Percentiles rank a stretch among this genome's conserved stretches.
Conservation (phyloP, 1,140 invertebrate genomes). For the Neodiprion pinetum region DNA sequence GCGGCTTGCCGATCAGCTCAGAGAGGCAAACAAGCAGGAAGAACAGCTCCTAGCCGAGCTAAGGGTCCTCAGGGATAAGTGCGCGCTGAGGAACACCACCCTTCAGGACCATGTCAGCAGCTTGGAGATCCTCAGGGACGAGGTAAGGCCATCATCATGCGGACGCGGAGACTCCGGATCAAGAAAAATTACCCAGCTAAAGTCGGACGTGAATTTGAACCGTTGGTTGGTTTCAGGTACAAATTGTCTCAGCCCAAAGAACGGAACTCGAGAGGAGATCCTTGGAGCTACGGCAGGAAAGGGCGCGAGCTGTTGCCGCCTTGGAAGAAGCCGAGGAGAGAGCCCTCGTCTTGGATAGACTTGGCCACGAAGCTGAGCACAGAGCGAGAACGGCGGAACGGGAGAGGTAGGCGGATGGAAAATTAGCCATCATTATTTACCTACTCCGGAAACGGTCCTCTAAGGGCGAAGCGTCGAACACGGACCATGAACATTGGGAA, state of each 20-base stretch:
- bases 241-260: constrained; percentile 83
- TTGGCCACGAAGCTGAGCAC: constrained; percentile 82
- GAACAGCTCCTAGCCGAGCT: constrained; percentile 81
- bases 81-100: constrained; percentile 75
- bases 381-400: constrained; percentile 56
- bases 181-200: constrained; percentile 10
- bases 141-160: constrained; percentile 62
- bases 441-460: no score
- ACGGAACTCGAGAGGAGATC: constrained; percentile 83
- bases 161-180: constrained; percentile 14
- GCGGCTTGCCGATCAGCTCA: constrained; percentile 84
- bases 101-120: constrained; percentile 86
- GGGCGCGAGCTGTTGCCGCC: constrained; percentile 77
- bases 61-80: constrained; percentile 83
- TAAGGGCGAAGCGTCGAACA: no score
- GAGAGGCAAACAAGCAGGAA: constrained; percentile 83
- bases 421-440: no score
- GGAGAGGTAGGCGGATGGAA: constrained; percentile 55
- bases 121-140: constrained; percentile 85
- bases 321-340: constrained; percentile 90
- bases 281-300: constrained; percentile 75
- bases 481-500: no score
- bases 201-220: constrained; percentile 1
- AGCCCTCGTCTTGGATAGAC: constrained; percentile 83
- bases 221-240: constrained; percentile 65